A percentile compares a stretch with the other conserved stretches of the same genome.
These are phyloP conservation scores for Eucriotettix oculatus DNA, from an alignment of 2,888 invertebrate species.

Conservation along the genomic window DNA sequence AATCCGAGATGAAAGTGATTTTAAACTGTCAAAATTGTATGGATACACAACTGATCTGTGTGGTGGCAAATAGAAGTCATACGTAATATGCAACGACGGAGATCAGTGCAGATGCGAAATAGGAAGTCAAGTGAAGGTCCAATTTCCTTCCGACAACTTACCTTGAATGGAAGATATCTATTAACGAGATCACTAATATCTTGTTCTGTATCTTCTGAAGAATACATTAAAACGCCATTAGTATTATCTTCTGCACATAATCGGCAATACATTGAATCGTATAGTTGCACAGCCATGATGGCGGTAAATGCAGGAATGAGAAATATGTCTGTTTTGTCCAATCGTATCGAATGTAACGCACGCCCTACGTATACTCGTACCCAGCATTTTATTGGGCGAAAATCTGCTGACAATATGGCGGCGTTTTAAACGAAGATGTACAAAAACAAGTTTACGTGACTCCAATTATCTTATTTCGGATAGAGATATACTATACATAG, in stretches of 20 bases:
- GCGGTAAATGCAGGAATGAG: slow-evolving; percentile 9
- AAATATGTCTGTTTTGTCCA: not conserved
- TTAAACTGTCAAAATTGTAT: slow-evolving; percentile 1
- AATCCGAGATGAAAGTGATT: too few relatives aligned
- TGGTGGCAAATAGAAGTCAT: slow-evolving; percentile 17
- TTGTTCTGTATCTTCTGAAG: slow-evolving; percentile 35
- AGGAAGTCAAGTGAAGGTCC: slow-evolving; percentile 20
- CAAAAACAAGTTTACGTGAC: too few relatives aligned
- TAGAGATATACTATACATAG: too few relatives aligned
- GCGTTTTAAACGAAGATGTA: too few relatives aligned
- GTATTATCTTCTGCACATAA: slow-evolving; percentile 59
- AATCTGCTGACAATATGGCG: too few relatives aligned
- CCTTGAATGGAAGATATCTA: slow-evolving; percentile 57
- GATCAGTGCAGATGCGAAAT: slow-evolving; percentile 19
- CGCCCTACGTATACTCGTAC: too few relatives aligned
- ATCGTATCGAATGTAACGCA: not conserved
- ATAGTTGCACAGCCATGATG: slow-evolving; percentile 29
- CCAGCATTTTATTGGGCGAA: too few relatives aligned
- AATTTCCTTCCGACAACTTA: slow-evolving; percentile 33
- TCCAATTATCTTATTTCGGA: too few relatives aligned
- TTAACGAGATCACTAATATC: slow-evolving; percentile 50
- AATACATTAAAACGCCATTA: slow-evolving; percentile 48
- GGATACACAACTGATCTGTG: slow-evolving; percentile 20
- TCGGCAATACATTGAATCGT: slow-evolving; percentile 54
- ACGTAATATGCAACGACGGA: slow-evolving; percentile 17